phyloP scores from a whole-genome alignment of 2,888 invertebrate species.

The Trichopria drosophilae region DNA sequence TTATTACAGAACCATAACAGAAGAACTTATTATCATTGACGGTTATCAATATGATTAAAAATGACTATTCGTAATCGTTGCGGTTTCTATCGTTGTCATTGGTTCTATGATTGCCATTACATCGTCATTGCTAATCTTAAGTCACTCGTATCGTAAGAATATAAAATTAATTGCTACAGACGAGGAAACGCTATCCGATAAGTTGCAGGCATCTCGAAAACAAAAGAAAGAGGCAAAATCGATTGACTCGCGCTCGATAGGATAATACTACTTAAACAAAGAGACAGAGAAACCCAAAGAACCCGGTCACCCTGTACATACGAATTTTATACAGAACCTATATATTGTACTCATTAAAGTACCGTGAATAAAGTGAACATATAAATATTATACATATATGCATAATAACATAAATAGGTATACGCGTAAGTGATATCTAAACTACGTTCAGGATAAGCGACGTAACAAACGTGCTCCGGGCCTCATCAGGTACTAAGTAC shows the following conservation, averaged over 20 bases:
- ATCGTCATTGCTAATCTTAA: conserved; percentile 20
- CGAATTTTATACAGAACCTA: conserved; percentile 57
- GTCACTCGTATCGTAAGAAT: conserved; percentile 21
- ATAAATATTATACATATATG: conserved; percentile 40
- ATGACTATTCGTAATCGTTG: no score
- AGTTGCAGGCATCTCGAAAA: conserved; percentile 35
- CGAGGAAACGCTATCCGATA: conserved; percentile 33
- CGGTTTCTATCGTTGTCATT: conserved; percentile 21
- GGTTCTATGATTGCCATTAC: conserved; percentile 23
- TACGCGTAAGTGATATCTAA: conserved; percentile 32
- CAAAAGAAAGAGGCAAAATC: conserved; percentile 18
- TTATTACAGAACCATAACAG: conserved; percentile 12
- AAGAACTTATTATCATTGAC: conserved; percentile 28
- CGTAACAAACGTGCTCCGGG: no score
- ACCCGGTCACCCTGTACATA: conserved; percentile 56
- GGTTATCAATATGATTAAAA: no score
- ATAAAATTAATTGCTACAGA: conserved; percentile 33
- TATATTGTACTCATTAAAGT: conserved; percentile 54
- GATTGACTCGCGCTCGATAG: conserved; percentile 42
- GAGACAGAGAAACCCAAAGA: conserved; percentile 35
- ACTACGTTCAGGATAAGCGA: conserved; percentile 31
- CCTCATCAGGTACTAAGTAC: no score
- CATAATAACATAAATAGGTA: conserved; percentile 40
- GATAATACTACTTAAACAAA: conserved; percentile 34
- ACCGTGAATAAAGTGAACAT: conserved; percentile 48